Base-by-base conservation (phyloP, 2,888 invertebrate species). In the Diarsia brunnea region DNA sequence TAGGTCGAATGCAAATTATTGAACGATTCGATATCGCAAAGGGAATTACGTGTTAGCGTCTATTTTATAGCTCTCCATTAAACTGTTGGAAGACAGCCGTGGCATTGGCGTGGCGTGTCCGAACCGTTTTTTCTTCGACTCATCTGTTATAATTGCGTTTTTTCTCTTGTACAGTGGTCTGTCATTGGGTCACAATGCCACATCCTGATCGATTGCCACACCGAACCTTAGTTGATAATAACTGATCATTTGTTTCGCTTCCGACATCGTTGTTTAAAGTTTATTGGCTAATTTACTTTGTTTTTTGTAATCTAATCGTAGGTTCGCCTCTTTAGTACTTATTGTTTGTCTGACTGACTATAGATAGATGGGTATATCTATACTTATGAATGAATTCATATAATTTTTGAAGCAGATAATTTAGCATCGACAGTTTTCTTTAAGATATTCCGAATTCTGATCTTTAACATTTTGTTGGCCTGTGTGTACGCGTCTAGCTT, bases 181-280 rank as follows among this genome's bases (percentile, higher is more conserved):
- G 84, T 84, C 86, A 86, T 87, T 86, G 83, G 83, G 70, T 72
- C 75, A 79, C 88, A 89, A 89, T 87, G 84, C 73, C 78, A 88
- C 90, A 91, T 92, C 92, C 92, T 92, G 90, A 90, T 91, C 87
- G 88, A 92, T 92, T 92, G 90, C 91, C 77, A 84, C 90, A 92
- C 84, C 75, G 69, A 84, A 84, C 82, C 84, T 79, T 77, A 84
- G 83, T 74, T 81, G 84, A 81, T 87, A 82, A 86, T 87, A 81
- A 82, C 78, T 60, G 73, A 75, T 75, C 64, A 73, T 86, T 89
- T 82, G 79, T 79, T 85, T 78, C 71, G 87, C 88, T 89, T 89
- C 88, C 90, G 90, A 88, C 85, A 83, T 84, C 24, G 75, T 78
- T 77, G 75, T 81, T 81, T 69, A 49, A 71, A 75, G 78, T 77